Conservation (phyloP, 2,113 vertebrate genomes). For the Phrynosoma platyrhinos region DNA sequence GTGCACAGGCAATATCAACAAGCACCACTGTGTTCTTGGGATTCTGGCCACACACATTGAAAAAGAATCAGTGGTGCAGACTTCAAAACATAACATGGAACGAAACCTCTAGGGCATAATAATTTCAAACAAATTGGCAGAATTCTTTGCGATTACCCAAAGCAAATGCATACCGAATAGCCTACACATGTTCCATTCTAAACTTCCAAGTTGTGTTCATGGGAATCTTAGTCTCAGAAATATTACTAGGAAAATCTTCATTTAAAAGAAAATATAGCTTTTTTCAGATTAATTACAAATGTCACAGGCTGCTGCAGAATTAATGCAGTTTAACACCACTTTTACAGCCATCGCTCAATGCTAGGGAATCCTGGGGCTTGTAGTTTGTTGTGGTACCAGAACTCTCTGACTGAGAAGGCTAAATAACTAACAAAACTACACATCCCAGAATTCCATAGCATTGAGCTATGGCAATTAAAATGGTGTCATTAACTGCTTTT, state of each 20-base stretch:
- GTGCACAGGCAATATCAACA: background rate
- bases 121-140: constrained; percentile 25
- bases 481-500: too few species aligned
- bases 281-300: background rate
- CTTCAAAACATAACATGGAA: constrained; percentile 15
- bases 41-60: constrained; percentile 18
- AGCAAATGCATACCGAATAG: constrained; percentile 1
- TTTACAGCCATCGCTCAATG: too few species aligned
- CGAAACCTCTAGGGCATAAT: constrained; percentile 19
- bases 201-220: background rate
- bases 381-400: too few species aligned
- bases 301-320: background rate
- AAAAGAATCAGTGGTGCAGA: background rate
- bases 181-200: constrained; percentile 9
- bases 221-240: background rate
- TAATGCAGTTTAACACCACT: too few species aligned
- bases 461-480: too few species aligned
- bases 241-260: background rate
- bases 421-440: too few species aligned
- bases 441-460: too few species aligned
- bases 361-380: too few species aligned
- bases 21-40: background rate
- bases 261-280: background rate
- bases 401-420: too few species aligned
- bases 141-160: constrained; percentile 14